Conservation (phyloP, 2,113 vertebrate species). For the Mustela nigripes region DNA sequence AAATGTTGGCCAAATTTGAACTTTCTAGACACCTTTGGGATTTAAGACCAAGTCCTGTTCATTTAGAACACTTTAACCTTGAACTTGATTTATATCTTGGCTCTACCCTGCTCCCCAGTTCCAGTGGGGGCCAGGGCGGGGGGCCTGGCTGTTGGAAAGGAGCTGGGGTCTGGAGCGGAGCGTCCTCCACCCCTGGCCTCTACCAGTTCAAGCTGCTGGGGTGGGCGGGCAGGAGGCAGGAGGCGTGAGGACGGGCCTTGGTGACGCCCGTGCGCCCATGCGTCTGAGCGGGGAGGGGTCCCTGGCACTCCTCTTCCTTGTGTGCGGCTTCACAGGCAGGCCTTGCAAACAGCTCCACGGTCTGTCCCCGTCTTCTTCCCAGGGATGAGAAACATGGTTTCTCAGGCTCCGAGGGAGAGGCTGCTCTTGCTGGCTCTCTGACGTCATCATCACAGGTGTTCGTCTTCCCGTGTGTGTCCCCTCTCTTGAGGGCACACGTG, state of each 20-base stretch:
- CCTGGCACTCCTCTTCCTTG: too few species aligned
- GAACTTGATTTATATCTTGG: not conserved
- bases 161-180: not conserved
- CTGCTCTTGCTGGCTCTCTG: not conserved
- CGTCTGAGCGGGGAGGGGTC: not conserved
- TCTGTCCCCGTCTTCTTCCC: not conserved
- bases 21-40: not conserved
- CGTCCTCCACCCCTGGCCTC: not conserved
- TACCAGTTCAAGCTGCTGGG: not conserved
- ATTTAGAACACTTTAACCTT: not conserved
- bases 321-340: not conserved
- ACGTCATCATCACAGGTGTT: not conserved
- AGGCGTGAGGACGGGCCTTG: not conserved
- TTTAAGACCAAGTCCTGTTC: not conserved
- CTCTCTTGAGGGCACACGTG: not conserved
- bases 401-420: not conserved
- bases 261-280: rapidly evolving
- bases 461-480: too few species aligned
- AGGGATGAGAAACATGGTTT: not conserved
- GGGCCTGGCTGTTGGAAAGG: not conserved
- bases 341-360: not conserved
- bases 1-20: not conserved
- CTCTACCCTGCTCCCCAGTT: not conserved
- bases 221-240: not conserved
- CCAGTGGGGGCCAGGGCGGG: not conserved